Evolutionary conservation across 2,113 vertebrate species (phyloP).

Genomic region (Octodon degus): DNA sequence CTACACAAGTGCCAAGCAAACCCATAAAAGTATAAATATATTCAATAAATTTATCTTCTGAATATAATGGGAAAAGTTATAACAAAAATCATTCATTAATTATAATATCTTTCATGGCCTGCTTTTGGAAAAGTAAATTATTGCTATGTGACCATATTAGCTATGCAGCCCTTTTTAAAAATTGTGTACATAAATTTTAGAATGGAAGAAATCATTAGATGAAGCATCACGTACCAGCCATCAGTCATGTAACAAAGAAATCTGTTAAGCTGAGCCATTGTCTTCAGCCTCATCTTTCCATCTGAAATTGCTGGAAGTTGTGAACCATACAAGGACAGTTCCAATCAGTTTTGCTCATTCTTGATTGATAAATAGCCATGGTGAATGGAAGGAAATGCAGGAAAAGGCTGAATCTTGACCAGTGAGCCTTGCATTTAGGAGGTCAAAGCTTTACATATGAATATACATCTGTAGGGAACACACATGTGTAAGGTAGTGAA

Average conservation of each 20-base stretch:
- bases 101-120: neutral
- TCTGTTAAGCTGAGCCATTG: too few species aligned
- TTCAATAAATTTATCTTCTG: neutral
- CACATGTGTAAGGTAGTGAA: neutral
- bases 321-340: neutral
- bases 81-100: neutral
- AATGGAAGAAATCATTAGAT: neutral
- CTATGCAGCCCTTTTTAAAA: neutral
- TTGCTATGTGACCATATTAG: neutral
- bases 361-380: neutral
- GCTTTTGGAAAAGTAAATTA: neutral
- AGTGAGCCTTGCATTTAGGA: neutral
- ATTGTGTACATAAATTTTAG: neutral
- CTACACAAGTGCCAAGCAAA: neutral
- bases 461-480: neutral
- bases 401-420: neutral
- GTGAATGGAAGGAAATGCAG: neutral
- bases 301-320: neutral
- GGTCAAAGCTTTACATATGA: neutral
- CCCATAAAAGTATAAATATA: neutral
- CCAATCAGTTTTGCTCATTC: neutral
- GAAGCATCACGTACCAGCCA: too few species aligned
- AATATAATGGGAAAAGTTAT: neutral
- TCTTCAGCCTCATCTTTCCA: neutral
- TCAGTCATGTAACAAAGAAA: neutral